A percentile compares a stretch with the other conserved stretches of the same genome.
phyloP scores from a whole-genome alignment of 2,888 invertebrate species.

The Schizotus pectinicornis region DNA sequence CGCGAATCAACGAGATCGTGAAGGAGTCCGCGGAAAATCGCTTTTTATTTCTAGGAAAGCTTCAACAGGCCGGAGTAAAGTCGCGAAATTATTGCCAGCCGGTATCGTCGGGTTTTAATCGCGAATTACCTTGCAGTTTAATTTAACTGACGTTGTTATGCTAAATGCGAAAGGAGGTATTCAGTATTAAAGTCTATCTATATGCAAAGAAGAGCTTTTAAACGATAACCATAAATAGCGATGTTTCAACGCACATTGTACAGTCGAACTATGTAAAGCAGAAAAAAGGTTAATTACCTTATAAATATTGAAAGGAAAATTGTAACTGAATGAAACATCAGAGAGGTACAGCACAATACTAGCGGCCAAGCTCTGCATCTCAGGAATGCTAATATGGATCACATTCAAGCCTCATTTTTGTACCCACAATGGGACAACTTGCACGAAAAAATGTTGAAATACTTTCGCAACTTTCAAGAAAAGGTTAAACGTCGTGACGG shows the following conservation, averaged over 20 bases:
- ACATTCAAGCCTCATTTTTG: too few species aligned
- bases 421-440: too few species aligned
- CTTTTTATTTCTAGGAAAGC: background rate
- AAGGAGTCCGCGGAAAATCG: background rate
- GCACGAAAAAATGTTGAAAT: too few species aligned
- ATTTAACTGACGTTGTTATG: slow-evolving; percentile 31
- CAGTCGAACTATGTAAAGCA: slow-evolving; percentile 14
- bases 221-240: slow-evolving; percentile 28
- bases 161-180: slow-evolving; percentile 26
- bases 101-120: slow-evolving; percentile 14
- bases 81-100: background rate
- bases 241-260: slow-evolving; percentile 29
- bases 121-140: slow-evolving; percentile 24
- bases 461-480: too few species aligned
- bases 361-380: too few species aligned
- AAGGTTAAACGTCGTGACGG: too few species aligned
- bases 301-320: slow-evolving; percentile 27
- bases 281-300: slow-evolving; percentile 24
- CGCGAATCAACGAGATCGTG: too few species aligned
- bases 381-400: too few species aligned
- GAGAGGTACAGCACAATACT: too few species aligned
- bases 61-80: background rate
- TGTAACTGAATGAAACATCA: slow-evolving; percentile 7
- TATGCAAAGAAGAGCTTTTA: slow-evolving; percentile 36
- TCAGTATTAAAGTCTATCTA: slow-evolving; percentile 37